phyloP scores from a whole-genome alignment of 53 echinoderm and acorn worm genomes.

The Henricia sp. region DNA sequence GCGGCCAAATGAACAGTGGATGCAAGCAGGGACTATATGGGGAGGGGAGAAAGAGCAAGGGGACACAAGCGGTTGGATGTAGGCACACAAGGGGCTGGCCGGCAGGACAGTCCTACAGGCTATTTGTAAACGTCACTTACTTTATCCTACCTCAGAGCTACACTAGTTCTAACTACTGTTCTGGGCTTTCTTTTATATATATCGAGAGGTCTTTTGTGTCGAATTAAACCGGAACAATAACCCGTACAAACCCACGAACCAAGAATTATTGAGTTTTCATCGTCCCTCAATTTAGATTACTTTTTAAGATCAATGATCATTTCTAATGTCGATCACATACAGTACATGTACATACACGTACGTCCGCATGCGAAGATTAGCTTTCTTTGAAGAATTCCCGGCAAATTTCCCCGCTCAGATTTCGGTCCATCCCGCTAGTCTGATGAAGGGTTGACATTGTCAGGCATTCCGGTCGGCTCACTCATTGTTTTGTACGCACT shows the following conservation, averaged over 20 bases:
- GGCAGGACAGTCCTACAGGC: conserved; percentile 24
- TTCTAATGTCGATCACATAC: too few species aligned
- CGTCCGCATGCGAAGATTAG: too few species aligned
- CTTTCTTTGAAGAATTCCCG: neutral
- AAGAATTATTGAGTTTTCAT: too few species aligned
- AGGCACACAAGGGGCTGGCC: conserved; percentile 20
- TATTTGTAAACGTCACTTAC: conserved; percentile 56
- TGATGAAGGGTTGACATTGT: neutral
- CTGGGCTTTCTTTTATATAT: too few species aligned
- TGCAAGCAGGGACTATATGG: neutral
- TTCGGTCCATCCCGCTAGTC: neutral
- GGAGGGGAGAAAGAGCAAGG: neutral
- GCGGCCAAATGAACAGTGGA: conserved; percentile 31
- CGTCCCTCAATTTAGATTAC: too few species aligned
- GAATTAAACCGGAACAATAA: too few species aligned
- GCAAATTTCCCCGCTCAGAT: neutral
- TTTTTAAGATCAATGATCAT: too few species aligned
- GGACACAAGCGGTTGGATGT: conserved; percentile 15
- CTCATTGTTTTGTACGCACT: conserved; percentile 2
- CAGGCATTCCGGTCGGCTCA: too few species aligned
- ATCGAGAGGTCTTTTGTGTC: too few species aligned
- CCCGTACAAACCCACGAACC: too few species aligned
- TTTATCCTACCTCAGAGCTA: conserved; percentile 35
- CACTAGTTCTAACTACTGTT: conserved; percentile 23
- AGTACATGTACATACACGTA: too few species aligned